A percentile compares a stretch with the other conserved stretches of the same genome.
Conservation (phyloP, 2,113 vertebrate species). For the Mixornis gularis region DNA sequence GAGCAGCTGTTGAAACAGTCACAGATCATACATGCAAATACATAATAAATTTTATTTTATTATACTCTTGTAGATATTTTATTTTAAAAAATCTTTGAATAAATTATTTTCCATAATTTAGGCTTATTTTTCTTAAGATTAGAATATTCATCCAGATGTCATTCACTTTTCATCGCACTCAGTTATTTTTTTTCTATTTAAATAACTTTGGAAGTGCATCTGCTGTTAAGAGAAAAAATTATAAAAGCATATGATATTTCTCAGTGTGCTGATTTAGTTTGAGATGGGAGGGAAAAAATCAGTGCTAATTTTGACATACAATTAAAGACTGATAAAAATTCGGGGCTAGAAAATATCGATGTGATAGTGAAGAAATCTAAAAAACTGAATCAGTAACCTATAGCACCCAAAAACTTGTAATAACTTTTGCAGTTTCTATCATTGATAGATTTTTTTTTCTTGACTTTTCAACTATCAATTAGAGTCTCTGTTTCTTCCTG, state of each 20-base stretch:
- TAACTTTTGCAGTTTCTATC: background rate
- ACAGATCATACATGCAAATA: background rate
- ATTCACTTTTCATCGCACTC: background rate
- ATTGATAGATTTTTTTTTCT: background rate
- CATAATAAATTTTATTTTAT: background rate
- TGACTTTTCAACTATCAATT: background rate
- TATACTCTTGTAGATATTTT: background rate
- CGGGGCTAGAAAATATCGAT: background rate
- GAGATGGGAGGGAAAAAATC: background rate
- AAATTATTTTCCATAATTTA: background rate
- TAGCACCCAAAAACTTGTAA: background rate
- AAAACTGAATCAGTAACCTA: slow-evolving; percentile 6
- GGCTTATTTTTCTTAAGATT: background rate
- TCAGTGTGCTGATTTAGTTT: background rate
- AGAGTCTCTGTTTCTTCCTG: background rate
- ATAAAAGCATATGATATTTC: background rate
- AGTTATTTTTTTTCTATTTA: background rate
- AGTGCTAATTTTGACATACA: background rate
- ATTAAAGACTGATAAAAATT: background rate
- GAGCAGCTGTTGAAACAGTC: background rate
- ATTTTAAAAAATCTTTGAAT: background rate
- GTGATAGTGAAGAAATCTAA: background rate
- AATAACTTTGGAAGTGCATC: background rate
- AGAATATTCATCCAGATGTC: background rate
- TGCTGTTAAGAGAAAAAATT: background rate